Evolutionary conservation across 2,888 invertebrate genomes (phyloP), one percentile per base, ranked within the genome.

Genomic region (Zaprionus lineosus): DNA sequence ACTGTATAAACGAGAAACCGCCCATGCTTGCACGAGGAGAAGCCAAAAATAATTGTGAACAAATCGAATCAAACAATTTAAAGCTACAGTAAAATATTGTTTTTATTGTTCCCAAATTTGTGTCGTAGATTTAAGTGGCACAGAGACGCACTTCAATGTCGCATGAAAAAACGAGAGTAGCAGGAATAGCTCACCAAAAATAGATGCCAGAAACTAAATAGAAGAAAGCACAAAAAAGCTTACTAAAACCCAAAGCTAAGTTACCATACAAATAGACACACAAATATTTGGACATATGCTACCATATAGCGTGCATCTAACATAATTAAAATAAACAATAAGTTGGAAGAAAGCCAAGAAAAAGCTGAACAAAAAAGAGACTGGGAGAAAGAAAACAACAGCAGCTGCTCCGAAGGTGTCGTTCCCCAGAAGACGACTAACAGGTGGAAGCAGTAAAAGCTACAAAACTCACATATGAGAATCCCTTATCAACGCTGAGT

Each of bases 301-400:
- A 11, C 15, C 12, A 12, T 28, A 28, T 15, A 28, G 8, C 9
- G 15, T 28, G 15, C 11, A 43, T 41, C 8, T 33, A 51, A 50
- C 58, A 78, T 48, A 71, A 36, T 48, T 74, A 56, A 53, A 74
- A 81, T 77, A 81, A 77, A 84, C 77, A 84, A 73, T 69, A 58
- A 74, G 44, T 81, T 84, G 76, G 75, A 79, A 51, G 39, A 28
- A 8, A 15, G 74, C 74, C 75, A 79, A 43, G n/a, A 11, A 36
- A 21, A 28, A 55, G 63, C 44, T 57, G 55, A 56, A 19, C 28
- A 11, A 31, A 7, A n/a, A n/a, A 15, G 33, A 41, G 15, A 2
- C 28, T 18, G 14, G 16, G n/a, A 16, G 34, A 34, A 6, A 53
- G 12, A 9, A n/a, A 2, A 28, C 24, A 19, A 19, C 21, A 9